These are phyloP conservation scores for Gallinago media DNA, from an alignment of 2,113 vertebrate species.

Conservation along the genomic window DNA sequence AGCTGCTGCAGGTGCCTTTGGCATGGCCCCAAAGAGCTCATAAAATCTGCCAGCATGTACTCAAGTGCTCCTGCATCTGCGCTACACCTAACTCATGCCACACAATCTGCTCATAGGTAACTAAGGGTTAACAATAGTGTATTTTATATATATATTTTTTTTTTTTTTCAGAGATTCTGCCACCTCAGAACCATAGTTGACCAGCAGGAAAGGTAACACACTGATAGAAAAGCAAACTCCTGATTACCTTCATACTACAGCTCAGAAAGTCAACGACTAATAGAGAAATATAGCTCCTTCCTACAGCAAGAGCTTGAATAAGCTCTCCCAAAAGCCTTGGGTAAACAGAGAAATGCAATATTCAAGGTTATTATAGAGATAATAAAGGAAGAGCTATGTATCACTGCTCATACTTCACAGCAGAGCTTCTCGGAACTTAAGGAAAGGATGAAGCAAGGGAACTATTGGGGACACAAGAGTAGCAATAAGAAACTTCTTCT, in stretches of 20 bases:
- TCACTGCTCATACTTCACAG: background rate
- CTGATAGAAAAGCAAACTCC: background rate
- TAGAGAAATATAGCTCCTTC: background rate
- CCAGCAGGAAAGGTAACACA: background rate
- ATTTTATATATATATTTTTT: background rate
- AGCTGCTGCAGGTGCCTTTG: background rate
- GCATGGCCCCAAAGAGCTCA: background rate
- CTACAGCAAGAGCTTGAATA: background rate
- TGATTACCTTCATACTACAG: background rate
- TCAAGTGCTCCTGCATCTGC: background rate
- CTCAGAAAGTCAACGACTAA: background rate
- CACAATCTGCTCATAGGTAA: background rate
- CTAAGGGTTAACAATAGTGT: rapidly evolving
- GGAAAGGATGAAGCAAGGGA: background rate
- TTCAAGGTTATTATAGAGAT: background rate
- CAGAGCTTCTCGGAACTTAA: background rate
- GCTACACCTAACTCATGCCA: background rate
- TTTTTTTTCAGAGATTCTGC: background rate
- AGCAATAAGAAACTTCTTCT: background rate
- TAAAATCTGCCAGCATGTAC: rapidly evolving
- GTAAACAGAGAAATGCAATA: background rate
- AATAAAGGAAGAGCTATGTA: background rate
- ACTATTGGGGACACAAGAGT: background rate
- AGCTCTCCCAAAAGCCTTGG: background rate
- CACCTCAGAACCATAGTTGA: background rate